These are phyloP conservation scores for Periophthalmus magnuspinnatus DNA, from an alignment of 2,797 vertebrate genomes.

Conservation along the genomic window DNA sequence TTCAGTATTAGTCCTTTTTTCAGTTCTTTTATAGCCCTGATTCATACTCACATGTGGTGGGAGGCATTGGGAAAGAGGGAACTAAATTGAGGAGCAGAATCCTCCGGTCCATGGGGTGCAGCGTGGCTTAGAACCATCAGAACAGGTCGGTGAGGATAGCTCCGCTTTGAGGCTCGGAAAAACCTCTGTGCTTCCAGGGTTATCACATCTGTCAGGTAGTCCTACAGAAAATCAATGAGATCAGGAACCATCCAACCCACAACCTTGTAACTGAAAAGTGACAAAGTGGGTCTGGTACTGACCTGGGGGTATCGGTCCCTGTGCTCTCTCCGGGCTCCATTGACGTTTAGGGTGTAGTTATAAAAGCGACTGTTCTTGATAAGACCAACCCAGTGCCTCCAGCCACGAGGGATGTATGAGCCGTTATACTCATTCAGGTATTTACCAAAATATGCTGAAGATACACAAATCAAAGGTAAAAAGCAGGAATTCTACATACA, in stretches of 20 bases:
- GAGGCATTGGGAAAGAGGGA: conserved; percentile 91
- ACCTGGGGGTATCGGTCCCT: conserved; percentile 90
- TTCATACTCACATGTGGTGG: conserved; percentile 90
- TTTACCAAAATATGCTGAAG: conserved; percentile 87
- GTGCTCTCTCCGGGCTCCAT: conserved; percentile 91
- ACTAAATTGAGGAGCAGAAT: conserved; percentile 91
- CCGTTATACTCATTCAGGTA: conserved; percentile 89
- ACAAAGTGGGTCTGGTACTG: neutral
- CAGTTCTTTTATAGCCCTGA: neutral
- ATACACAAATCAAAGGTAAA: neutral
- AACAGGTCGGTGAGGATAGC: conserved; percentile 91
- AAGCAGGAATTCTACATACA: neutral
- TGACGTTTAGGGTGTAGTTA: conserved; percentile 94
- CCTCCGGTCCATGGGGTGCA: conserved; percentile 91
- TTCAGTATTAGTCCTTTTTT: neutral
- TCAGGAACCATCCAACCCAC: neutral
- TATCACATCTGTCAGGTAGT: conserved; percentile 96
- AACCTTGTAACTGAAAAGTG: neutral
- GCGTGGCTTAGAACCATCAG: conserved; percentile 95
- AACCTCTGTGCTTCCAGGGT: conserved; percentile 91
- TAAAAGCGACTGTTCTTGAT: conserved; percentile 98
- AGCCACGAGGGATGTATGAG: conserved; percentile 88
- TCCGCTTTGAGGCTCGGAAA: conserved; percentile 90
- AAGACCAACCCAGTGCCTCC: conserved; percentile 95
- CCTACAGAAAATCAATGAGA: conserved; percentile 67